phyloP scores from a whole-genome alignment of 2,797 vertebrate genomes.

The Sebastiscus albofasciatus region DNA sequence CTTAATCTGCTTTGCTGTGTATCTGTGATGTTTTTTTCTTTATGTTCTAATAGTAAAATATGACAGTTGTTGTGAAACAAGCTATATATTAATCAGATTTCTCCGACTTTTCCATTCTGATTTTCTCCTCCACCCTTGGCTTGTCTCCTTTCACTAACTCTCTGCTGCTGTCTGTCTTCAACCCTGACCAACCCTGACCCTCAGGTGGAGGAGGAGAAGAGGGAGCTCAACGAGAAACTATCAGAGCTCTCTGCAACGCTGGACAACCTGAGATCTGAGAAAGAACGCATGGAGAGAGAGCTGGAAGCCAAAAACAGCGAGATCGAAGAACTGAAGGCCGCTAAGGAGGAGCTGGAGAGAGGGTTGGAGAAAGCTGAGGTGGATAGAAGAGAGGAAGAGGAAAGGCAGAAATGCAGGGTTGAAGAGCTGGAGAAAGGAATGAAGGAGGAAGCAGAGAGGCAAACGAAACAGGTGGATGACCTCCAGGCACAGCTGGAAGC shows the following conservation, averaged over 20 bases:
- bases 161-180: background rate
- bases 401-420: slow-evolving; percentile 68
- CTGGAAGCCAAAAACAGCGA: slow-evolving; percentile 77
- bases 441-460: slow-evolving; percentile 70
- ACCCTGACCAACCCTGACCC: background rate
- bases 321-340: slow-evolving; percentile 83
- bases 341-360: slow-evolving; percentile 80
- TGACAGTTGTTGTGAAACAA: background rate
- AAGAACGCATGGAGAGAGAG: slow-evolving; percentile 80
- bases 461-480: slow-evolving; percentile 58
- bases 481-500: slow-evolving; percentile 73
- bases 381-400: slow-evolving; percentile 71
- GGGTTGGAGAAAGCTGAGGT: slow-evolving; percentile 72
- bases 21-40: background rate
- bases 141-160: background rate
- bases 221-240: slow-evolving; percentile 65
- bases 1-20: background rate
- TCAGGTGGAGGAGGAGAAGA: slow-evolving; percentile 77
- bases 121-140: background rate
- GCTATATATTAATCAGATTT: background rate
- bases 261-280: slow-evolving; percentile 77
- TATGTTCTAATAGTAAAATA: background rate
- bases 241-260: slow-evolving; percentile 72
- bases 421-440: slow-evolving; percentile 78
- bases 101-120: background rate